Percentiles rank a stretch among this genome's conserved stretches.
Conservation (phyloP, 1,140 invertebrate species). For the Drosophila burlai region DNA sequence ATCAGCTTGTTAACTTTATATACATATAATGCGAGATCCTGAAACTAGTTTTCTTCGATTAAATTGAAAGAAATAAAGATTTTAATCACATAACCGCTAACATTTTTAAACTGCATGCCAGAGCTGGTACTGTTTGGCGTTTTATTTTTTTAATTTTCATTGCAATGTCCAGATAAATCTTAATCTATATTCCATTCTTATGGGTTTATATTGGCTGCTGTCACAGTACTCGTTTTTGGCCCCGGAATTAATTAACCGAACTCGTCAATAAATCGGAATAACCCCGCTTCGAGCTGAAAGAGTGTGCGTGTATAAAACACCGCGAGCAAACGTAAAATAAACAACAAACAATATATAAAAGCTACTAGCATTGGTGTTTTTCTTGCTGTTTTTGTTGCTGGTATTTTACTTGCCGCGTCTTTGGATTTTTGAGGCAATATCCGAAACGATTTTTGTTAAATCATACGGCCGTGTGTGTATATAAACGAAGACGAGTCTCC, state of each 20-base stretch:
- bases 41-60: conserved; percentile 15
- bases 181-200: conserved; percentile 32
- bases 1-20: background rate
- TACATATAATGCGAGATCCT: background rate
- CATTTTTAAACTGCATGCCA: conserved; percentile 19
- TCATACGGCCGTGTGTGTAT: conserved; percentile 74
- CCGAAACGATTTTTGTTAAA: conserved; percentile 80
- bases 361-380: conserved; percentile 45
- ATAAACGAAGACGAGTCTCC: conserved; percentile 80
- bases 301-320: conserved; percentile 55
- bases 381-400: conserved; percentile 42
- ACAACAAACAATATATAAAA: conserved; percentile 60
- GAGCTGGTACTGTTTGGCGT: conserved; percentile 18
- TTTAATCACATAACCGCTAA: conserved; percentile 15
- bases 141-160: background rate
- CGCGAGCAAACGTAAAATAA: conserved; percentile 55
- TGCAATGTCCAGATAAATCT: conserved; percentile 27
- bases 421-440: conserved; percentile 79
- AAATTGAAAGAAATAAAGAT: conserved; percentile 28
- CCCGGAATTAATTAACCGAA: conserved; percentile 28
- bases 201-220: conserved; percentile 1
- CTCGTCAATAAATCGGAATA: conserved; percentile 35
- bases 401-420: conserved; percentile 72
- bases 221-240: conserved; percentile 20
- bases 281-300: conserved; percentile 16